A percentile compares a stretch with the other conserved stretches of the same genome.
Conservation (phyloP, 2,888 invertebrate genomes). For the Callimorpha dominula region DNA sequence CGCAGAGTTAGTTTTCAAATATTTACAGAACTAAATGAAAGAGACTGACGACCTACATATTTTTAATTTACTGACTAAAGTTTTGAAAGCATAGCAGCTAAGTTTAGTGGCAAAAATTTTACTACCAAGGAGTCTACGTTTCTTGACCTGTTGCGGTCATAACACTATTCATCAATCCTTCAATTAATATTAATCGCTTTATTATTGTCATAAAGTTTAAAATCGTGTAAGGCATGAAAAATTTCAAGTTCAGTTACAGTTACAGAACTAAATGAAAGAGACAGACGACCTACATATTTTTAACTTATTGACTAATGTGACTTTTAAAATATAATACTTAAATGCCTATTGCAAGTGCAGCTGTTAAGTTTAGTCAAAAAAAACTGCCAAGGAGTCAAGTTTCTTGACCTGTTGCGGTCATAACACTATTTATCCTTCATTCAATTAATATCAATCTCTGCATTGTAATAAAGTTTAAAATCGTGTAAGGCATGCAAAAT, state of each 20-base stretch:
- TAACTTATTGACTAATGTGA: neutral
- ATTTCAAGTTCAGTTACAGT: neutral
- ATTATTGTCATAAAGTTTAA: neutral
- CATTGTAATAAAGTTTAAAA: neutral
- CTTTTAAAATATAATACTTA: no score
- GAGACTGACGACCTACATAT: neutral
- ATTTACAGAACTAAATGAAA: neutral
- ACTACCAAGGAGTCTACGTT: neutral
- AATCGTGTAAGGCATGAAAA: neutral
- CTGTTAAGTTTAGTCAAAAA: neutral
- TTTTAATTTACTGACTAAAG: neutral
- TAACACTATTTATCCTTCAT: neutral
- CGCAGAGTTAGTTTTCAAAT: neutral
- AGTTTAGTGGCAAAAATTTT: neutral
- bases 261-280: neutral
- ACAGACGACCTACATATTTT: neutral
- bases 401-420: neutral
- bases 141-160: neutral
- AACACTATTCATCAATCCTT: neutral
- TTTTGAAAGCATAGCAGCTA: neutral
- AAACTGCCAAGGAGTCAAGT: neutral
- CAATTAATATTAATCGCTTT: neutral
- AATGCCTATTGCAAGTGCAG: no score
- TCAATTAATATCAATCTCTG: neutral
- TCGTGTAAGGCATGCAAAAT: neutral